Base-by-base conservation (phyloP, 2,797 vertebrate genomes). In the Epinephelus awoara region DNA sequence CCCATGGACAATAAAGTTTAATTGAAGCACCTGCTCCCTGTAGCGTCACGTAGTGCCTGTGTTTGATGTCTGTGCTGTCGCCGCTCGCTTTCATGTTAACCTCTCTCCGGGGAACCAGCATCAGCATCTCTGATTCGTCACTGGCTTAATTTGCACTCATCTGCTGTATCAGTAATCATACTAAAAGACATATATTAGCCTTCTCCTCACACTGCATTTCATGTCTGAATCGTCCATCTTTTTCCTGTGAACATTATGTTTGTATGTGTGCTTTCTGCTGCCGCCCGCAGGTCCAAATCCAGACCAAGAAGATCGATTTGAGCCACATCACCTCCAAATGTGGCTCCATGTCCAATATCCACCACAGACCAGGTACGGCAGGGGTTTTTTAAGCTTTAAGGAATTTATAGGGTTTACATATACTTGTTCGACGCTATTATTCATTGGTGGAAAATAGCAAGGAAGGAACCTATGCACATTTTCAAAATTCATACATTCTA, bases 321-420 rank as follows among this genome's bases (percentile, higher is more conserved):
- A 98, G 97, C 93, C 97, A 98, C 40, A 79, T 99, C 88, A 98
- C 97, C 63, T 90, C 98, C 62, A 99, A 99, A 89, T 98, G 97
- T 90, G 96, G 96, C 81, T 99, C 98, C 0, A 96, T 98, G 93
- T 97, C 96, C 95, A 99, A 99, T 83, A 97, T 99, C 75, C 96
- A 92, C 87, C 96, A 98, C 85, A 96, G 94, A 82, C 97, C 98
- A 97, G 98, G 98, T 98, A 81, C 23, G 38, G 57, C 66, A 18
- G 19, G 18, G 11, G 2, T n/a, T 25, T 58, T 55, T 12, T 29
- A 29, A 29, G 19, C 0, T 55, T 55, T 10, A 10, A 51, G 18
- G 21, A 57, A 13, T 8, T 29, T n/a, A n/a, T 12, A 5, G 23
- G 19, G 46, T 1, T 63, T 18, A 19, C 23, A 47, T 29, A 14